Evolutionary conservation across 1,140 invertebrate species (phyloP), one percentile per base, ranked within the genome.

Genomic region (Megathymus violae): DNA sequence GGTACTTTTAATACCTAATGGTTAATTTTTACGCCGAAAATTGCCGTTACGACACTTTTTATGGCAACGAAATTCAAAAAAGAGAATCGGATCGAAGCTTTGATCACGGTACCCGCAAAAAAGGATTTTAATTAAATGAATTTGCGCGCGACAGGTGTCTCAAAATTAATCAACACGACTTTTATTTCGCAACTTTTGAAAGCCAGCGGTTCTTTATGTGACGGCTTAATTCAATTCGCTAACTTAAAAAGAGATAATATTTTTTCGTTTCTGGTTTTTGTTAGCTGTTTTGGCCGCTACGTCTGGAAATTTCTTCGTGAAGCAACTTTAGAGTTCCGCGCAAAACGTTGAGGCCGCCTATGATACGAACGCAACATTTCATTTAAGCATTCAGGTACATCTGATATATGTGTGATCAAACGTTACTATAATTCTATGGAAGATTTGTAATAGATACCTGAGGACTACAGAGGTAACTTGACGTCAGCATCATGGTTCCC

Each of bases 1-100:
- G 40, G 52, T 44, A 58, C 44, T 58, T 58, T 58, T 58, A 44
- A 25, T 40, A 7, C 9, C 4, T 3, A 22, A 22, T 54, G 40
- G 52, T 31, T 56, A 56, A 40, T 13, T 41, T 56, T 56, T 44
- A 38, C 34, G 38, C 40, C 52, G 52, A 56, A 56, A 56, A 44
- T 56, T 56, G 52, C 52, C 40, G 40, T 56, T 56, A 56, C 52
- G 52, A 40, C 14, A 56, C 15, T 56, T 56, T 56, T 56, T 56
- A 40, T 40, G n/a, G 40, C 22, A 3, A n/a, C 40, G 40, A 56
- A 22, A 31, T 44, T 56, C 38, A 56, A 56, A 56, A 56, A 56
- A 56, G 52, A 56, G 52, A 27, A 44, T 27, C 41, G n/a, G 22
- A 31, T 31, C 38, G 25, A 43, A 44, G 52, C 52, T 31, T 56